Conservation (phyloP, 1,140 invertebrate genomes). For the Eriosoma lanigerum region DNA sequence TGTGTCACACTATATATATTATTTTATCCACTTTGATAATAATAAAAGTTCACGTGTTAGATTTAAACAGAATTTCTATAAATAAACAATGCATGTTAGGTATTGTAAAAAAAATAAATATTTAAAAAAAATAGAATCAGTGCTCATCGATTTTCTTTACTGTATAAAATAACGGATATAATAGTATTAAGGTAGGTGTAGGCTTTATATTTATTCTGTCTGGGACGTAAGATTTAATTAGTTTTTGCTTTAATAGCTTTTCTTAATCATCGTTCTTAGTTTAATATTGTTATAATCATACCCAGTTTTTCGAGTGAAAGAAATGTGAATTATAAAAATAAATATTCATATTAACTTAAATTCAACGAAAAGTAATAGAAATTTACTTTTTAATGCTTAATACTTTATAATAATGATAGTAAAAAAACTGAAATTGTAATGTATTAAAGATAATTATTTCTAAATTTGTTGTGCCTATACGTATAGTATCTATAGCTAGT, state of each 20-base stretch:
- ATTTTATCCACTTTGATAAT: too few relatives aligned
- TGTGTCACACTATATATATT: too few relatives aligned
- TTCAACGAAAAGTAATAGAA: neutral
- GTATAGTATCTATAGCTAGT: too few relatives aligned
- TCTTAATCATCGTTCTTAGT: constrained; percentile 39
- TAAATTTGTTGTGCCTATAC: too few relatives aligned
- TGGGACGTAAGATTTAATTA: constrained; percentile 46
- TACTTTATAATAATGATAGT: too few relatives aligned
- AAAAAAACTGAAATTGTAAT: too few relatives aligned
- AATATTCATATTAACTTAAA: constrained; percentile 7
- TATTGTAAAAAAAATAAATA: too few relatives aligned
- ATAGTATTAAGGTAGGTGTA: constrained; percentile 12
- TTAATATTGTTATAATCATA: constrained; percentile 44
- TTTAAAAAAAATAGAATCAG: neutral
- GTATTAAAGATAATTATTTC: too few relatives aligned
- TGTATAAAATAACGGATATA: constrained; percentile 18
- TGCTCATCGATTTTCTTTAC: constrained; percentile 26
- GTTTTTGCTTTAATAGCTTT: constrained; percentile 39
- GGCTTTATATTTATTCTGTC: constrained; percentile 43
- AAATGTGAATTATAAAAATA: constrained; percentile 35
- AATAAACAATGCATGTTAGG: too few relatives aligned
- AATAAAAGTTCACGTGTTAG: too few relatives aligned
- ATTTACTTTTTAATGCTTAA: constrained; percentile 1
- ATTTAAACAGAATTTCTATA: too few relatives aligned
- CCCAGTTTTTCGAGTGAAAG: constrained; percentile 21